Evolutionary conservation across 64 coral and sea anemone genomes (phyloP).

Genomic region (Pocillopora verrucosa): DNA sequence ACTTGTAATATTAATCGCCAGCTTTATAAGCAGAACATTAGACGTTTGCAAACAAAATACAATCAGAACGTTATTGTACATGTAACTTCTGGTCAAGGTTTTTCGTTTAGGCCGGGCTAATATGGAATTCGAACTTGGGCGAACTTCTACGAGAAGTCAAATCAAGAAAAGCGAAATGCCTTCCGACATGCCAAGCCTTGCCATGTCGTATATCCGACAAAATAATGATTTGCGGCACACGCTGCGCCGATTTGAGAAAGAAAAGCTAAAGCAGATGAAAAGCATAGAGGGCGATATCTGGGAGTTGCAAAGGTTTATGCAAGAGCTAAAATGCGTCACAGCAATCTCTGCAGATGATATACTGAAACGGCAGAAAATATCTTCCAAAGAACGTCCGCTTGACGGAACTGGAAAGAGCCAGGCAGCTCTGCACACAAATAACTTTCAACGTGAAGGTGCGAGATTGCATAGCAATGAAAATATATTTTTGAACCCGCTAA

Average conservation of each 20-base stretch:
- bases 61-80: no score
- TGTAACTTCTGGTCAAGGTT: not conserved
- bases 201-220: not conserved
- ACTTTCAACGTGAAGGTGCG: not conserved
- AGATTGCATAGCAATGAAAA: not conserved
- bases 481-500: not conserved
- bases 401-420: not conserved
- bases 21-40: not conserved
- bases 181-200: not conserved
- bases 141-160: not conserved
- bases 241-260: not conserved
- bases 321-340: not conserved
- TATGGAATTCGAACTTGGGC: not conserved
- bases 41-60: not conserved
- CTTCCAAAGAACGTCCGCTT: not conserved
- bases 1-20: not conserved
- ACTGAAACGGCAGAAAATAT: not conserved
- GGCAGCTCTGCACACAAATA: not conserved
- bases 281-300: not conserved
- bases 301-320: conserved; percentile 1
- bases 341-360: not conserved
- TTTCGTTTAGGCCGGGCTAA: not conserved
- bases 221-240: not conserved
- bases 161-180: not conserved
- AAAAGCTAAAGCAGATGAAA: not conserved